Base-by-base conservation (phyloP, 2,888 invertebrate genomes). In the Dolomedes plantarius region DNA sequence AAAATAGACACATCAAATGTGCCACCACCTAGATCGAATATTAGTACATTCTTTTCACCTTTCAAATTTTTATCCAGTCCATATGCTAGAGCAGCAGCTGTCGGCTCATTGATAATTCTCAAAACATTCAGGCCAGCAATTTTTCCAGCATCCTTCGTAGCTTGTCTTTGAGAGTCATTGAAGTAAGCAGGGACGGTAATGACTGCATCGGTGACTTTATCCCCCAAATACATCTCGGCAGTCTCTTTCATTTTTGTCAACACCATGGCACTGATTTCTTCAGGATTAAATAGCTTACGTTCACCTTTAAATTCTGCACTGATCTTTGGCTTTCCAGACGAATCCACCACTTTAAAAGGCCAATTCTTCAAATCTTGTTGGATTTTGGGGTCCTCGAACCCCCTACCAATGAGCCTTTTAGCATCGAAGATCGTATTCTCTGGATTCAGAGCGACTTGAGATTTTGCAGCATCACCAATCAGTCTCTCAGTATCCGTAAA, bases 81-180 rank as follows among this genome's bases (percentile, higher is more conserved):
- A 79, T 91, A 91, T 1, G 91, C 91, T 31, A 91, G 73, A 1
- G 89, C 89, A 50, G 89, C 89, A 19, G 89, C 91, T 13, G 91
- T 91, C 1, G 91, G 91, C 75, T 92, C 92, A 87, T 92, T 91
- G 50, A 92, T 91, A 87, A 97, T 97, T 90, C 97, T 93, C 46
- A 97, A 92, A 1, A 98, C 96, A 91, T 97, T 97, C 29, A 98
- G 91, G 0, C 95, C 97, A 27, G 97, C 95, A 90, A 92, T 95
- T 16, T 93, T 93, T 0, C 97, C 97, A 13, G 97, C 96, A 92
- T 97, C 97, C 92, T 98, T 98, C 88, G 97, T 94, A 6, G 97
- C 94, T 90, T 94, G 94, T 62, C 94, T 91, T 90, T 94, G 94
- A 0, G 93, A 92, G 90, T 94, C 94, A 90, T 94, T 94, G 91